Evolutionary conservation across 1,140 invertebrate genomes (phyloP).

Genomic region (Ceratoteleas bidentatus): DNA sequence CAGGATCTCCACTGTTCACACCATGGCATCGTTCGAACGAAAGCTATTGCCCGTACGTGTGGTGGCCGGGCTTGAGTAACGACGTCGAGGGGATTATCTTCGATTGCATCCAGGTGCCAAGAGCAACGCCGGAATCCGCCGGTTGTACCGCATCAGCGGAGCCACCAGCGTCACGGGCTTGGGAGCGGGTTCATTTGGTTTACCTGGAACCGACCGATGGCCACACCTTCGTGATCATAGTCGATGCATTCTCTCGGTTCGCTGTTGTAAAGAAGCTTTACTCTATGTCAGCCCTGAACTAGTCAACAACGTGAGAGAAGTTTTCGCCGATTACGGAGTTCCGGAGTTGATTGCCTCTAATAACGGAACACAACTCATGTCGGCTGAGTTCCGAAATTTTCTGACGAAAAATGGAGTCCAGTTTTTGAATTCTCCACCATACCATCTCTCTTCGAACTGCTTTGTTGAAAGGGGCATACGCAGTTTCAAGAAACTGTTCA

Average conservation of each 20-base stretch:
- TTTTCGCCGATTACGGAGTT: conserved; percentile 6
- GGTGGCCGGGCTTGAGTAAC: conserved; percentile 78
- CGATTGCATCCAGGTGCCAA: conserved; percentile 3
- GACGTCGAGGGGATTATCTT: conserved; percentile 70
- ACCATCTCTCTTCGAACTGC: conserved; percentile 21
- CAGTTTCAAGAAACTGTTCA: conserved; percentile 10
- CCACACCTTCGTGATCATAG: neutral
- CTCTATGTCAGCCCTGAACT: neutral
- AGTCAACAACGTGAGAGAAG: neutral
- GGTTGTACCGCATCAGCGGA: conserved; percentile 1
- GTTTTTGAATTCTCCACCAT: conserved; percentile 21
- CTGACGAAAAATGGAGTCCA: conserved; percentile 10
- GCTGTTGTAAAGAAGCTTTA: neutral
- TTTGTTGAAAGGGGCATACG: conserved; percentile 11
- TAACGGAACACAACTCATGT: conserved; percentile 6
- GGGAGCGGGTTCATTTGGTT: conserved; percentile 18
- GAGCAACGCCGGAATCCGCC: conserved; percentile 5
- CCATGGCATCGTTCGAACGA: conserved; percentile 78
- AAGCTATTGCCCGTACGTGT: conserved; percentile 77
- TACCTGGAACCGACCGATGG: conserved; percentile 16
- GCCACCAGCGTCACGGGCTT: conserved; percentile 3
- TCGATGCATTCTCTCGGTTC: neutral
- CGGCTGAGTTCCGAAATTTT: conserved; percentile 7
- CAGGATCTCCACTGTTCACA: conserved; percentile 76
- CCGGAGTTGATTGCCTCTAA: conserved; percentile 1